A percentile compares a stretch with the other conserved stretches of the same genome.
Conservation (phyloP, 2,113 vertebrate genomes). For the Dipodomys spectabilis region DNA sequence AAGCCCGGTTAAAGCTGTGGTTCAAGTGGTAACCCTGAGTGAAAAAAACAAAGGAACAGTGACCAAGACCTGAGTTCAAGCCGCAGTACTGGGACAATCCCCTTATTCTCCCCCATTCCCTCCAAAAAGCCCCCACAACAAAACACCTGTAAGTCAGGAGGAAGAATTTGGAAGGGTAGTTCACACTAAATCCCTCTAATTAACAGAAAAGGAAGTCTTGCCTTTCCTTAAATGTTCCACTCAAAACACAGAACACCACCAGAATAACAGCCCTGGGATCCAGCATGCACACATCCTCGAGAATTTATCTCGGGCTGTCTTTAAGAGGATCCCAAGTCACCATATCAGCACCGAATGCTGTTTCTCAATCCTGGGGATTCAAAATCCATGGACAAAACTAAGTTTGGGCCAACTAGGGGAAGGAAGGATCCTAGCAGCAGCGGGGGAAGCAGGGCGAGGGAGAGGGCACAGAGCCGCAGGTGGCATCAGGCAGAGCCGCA, state of each 20-base stretch:
- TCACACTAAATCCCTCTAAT: background rate
- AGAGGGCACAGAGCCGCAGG: background rate
- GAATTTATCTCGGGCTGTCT: background rate
- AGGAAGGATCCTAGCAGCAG: too few relatives aligned
- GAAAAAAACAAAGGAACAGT: too few relatives aligned
- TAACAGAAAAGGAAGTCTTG: background rate
- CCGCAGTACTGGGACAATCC: too few relatives aligned
- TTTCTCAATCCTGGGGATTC: too few relatives aligned
- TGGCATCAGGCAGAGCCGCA: too few relatives aligned
- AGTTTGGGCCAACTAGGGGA: background rate
- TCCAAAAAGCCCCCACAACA: too few relatives aligned
- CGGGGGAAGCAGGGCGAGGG: too few relatives aligned
- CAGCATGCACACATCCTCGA: background rate
- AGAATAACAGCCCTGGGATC: background rate
- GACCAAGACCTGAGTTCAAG: too few relatives aligned
- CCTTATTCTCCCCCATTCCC: too few relatives aligned
- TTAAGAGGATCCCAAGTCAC: background rate
- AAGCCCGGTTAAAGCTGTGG: too few relatives aligned
- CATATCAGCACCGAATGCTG: too few relatives aligned
- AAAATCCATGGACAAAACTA: background rate
- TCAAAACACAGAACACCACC: background rate
- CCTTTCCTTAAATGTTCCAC: background rate
- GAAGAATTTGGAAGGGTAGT: background rate
- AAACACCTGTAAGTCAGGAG: constrained; percentile 5
- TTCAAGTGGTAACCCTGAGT: too few relatives aligned